Base-by-base conservation (phyloP, 2,888 invertebrate genomes). In the Perithous albicinctus region DNA sequence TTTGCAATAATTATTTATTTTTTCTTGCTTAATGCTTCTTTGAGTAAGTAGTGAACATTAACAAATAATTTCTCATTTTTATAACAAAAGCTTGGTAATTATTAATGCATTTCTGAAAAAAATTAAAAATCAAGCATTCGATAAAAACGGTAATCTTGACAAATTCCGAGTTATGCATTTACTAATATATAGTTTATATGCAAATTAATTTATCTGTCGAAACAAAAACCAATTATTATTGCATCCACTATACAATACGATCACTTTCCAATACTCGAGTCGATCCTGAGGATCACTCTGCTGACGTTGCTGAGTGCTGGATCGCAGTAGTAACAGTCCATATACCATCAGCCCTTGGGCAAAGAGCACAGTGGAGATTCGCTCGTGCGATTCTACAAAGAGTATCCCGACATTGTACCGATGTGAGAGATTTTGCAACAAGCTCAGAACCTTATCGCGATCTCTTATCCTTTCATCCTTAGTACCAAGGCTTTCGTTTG, bases 261-360 rank as follows among this genome's bases (percentile, higher is more conserved):
- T 3, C 41, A 12, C n/a, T 41, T n/a, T 41, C n/a, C 8, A 2
- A 5, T 38, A 38, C 10, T 41, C n/a, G 43, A 43, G n/a, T 15
- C n/a, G 43, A n/a, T 3, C 5, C 43, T 43, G 15, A 43, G 43
- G 15, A 43, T 43, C n/a, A 43, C 4, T n/a, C n/a, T 15, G 15
- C 43, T 43, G 48, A 23, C 2, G 48, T 18, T 48, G 48, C 8
- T 23, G 20, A 2, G 0, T 26, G 20, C 6, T 5, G 38, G 5
- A 20, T 26, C 15, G 18, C 10, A 72, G 78, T 78, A 48, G 72
- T 72, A 51, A 32, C 35, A n/a, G 38, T 73, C 38, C 1, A 6
- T 29, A 64, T 56, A 32, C 8, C 32, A 38, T 73, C 72, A 46
- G 72, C 20, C 72, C n/a, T 12, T 10, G 26, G 20, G 4, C 23